A percentile compares a stretch with the other conserved stretches of the same genome.
These are phyloP conservation scores for Pelecanus crispus DNA, from an alignment of 2,113 vertebrate species.

Conservation along the genomic window DNA sequence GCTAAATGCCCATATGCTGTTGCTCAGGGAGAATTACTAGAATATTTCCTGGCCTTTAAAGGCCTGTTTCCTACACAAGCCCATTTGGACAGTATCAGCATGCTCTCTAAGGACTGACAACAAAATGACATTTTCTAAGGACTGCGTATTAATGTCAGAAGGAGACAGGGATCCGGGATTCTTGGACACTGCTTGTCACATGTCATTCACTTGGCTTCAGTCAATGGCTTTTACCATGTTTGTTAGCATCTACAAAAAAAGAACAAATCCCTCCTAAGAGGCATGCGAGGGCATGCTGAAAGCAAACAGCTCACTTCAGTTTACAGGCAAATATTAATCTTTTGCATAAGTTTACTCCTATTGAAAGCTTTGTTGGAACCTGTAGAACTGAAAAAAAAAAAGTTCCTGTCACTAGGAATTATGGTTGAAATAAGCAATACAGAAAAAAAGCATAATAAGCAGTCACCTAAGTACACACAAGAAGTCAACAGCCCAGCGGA, in stretches of 20 bases:
- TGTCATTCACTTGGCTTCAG: not conserved
- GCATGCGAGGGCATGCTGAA: not conserved
- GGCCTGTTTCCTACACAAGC: not conserved
- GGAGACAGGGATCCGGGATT: not conserved
- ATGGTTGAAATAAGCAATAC: not conserved
- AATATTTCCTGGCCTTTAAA: not conserved
- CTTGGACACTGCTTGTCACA: not conserved
- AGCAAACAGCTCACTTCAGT: not conserved
- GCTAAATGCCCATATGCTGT: not conserved
- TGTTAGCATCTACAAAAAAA: not conserved
- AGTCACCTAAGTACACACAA: not conserved
- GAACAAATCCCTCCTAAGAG: not conserved
- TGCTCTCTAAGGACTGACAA: not conserved
- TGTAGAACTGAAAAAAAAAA: not conserved
- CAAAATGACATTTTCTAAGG: not conserved
- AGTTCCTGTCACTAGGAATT: not conserved
- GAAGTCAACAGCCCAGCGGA: not conserved
- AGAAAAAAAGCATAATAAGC: not conserved
- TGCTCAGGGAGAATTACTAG: not conserved
- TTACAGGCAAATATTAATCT: not conserved
- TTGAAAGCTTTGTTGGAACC: not conserved
- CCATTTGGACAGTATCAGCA: accelerated
- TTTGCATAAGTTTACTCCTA: not conserved
- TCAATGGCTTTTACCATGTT: not conserved
- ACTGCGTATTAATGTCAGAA: not conserved